Percentiles rank a stretch among this genome's conserved stretches.
Conservation (phyloP, 2,888 invertebrate species). For the Chrysotoxum bicinctum region DNA sequence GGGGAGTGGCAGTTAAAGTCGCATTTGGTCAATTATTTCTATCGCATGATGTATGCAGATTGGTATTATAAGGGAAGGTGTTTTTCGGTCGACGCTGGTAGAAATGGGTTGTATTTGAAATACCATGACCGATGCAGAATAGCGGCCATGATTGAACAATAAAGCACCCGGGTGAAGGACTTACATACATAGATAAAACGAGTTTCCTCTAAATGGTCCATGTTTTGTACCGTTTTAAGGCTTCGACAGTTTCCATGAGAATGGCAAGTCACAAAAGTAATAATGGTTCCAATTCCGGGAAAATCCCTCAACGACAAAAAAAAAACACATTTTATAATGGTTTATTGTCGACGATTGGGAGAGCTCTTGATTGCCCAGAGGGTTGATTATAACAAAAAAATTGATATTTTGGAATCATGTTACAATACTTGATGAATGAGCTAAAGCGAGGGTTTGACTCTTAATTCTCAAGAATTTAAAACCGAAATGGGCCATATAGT, state of each 20-base stretch:
- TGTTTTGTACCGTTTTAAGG: not conserved
- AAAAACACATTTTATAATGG: too few relatives aligned
- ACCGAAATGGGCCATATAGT: too few relatives aligned
- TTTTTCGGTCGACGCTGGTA: not conserved
- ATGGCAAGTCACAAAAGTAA: not conserved
- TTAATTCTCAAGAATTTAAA: too few relatives aligned
- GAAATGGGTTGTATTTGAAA: not conserved
- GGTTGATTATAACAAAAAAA: too few relatives aligned
- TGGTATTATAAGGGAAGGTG: not conserved
- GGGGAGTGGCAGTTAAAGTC: not conserved
- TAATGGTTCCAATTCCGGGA: too few relatives aligned
- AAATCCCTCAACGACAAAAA: too few relatives aligned
- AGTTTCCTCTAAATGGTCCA: not conserved
- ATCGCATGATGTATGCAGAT: not conserved
- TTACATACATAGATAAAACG: not conserved
- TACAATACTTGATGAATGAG: too few relatives aligned
- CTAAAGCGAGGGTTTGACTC: too few relatives aligned
- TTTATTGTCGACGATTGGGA: too few relatives aligned
- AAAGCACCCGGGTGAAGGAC: not conserved
- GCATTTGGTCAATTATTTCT: conserved; percentile 3
- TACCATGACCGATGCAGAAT: not conserved
- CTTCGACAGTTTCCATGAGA: not conserved
- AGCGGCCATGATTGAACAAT: not conserved
- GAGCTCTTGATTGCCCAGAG: too few relatives aligned
- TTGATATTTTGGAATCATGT: too few relatives aligned